Evolutionary conservation across 2,797 vertebrate species (phyloP).

Genomic region (Menidia menidia): DNA sequence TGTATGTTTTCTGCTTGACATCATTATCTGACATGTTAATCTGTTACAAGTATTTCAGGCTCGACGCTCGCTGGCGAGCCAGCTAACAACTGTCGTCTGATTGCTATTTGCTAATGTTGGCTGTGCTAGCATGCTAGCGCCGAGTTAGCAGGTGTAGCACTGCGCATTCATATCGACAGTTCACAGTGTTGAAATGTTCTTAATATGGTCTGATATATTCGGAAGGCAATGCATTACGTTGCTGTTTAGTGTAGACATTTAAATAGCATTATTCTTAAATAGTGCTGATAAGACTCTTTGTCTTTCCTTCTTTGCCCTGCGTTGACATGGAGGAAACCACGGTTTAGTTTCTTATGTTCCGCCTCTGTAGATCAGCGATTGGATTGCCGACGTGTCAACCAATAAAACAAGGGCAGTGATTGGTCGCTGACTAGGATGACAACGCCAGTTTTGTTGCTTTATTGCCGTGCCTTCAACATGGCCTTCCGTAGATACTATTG

Average conservation of each 20-base stretch:
- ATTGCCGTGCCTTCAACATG: constrained; percentile 75
- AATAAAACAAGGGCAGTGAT: constrained; percentile 62
- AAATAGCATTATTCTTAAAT: not conserved
- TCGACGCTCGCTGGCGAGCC: constrained; percentile 33
- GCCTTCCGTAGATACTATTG: constrained; percentile 72
- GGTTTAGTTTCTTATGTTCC: constrained; percentile 71
- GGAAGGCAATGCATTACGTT: not conserved
- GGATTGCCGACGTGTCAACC: constrained; percentile 63
- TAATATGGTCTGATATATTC: constrained; percentile 6
- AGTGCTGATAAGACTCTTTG: constrained; percentile 71
- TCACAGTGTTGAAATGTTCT: not conserved
- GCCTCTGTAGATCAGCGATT: constrained; percentile 67
- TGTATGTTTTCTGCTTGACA: not conserved
- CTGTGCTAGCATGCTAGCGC: constrained; percentile 73
- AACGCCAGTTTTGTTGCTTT: constrained; percentile 76
- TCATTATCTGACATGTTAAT: constrained; percentile 17
- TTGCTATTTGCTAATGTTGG: constrained; percentile 57
- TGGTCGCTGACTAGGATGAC: constrained; percentile 76
- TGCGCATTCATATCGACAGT: constrained; percentile 76
- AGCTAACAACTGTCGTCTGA: constrained; percentile 60
- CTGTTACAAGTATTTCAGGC: constrained; percentile 41
- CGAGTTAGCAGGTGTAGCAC: constrained; percentile 70
- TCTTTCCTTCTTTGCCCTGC: constrained; percentile 78
- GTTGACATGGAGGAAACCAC: constrained; percentile 77
- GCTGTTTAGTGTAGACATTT: fast-evolving